Evolutionary conservation across 2,113 vertebrate genomes (phyloP).

Genomic region (Monopterus albus): DNA sequence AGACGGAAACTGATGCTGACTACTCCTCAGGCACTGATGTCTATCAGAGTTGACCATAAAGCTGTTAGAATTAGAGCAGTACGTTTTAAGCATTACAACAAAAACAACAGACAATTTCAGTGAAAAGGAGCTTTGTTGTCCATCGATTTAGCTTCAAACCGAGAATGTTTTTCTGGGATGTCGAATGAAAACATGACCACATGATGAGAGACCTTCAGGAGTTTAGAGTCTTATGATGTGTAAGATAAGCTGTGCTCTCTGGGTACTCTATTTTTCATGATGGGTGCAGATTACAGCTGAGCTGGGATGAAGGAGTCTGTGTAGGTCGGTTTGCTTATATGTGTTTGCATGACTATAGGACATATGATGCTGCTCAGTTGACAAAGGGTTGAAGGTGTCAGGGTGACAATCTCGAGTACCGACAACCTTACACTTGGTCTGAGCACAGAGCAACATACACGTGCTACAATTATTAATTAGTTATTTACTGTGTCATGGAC

Average conservation of each 20-base stretch:
- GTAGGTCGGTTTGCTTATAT: not conserved
- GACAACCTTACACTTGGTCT: slow-evolving; percentile 13
- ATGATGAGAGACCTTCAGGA: slow-evolving; percentile 34
- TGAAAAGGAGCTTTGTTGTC: too few species aligned
- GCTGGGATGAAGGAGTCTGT: not conserved
- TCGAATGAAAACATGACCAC: slow-evolving; percentile 28
- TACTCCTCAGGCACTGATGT: too few species aligned
- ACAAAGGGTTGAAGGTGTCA: slow-evolving; percentile 26
- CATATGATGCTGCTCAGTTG: slow-evolving; percentile 21
- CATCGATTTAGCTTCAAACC: too few species aligned
- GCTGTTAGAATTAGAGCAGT: too few species aligned
- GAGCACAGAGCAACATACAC: not conserved
- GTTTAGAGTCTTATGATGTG: slow-evolving; percentile 53
- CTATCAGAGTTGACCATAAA: too few species aligned
- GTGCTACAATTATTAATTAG: not conserved
- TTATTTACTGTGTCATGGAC: not conserved
- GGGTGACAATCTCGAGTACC: slow-evolving; percentile 19
- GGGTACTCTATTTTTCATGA: slow-evolving; percentile 69
- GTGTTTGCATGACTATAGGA: slow-evolving; percentile 18
- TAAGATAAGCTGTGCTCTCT: slow-evolving; percentile 41
- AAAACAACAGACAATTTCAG: not conserved
- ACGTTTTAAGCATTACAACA: not conserved
- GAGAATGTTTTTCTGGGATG: slow-evolving; percentile 16
- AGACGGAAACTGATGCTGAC: not conserved
- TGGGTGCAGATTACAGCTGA: slow-evolving; percentile 54